Evolutionary conservation across 2,113 vertebrate genomes (phyloP), one percentile per base, ranked within the genome.

Genomic region (Gracilinanus agilis): DNA sequence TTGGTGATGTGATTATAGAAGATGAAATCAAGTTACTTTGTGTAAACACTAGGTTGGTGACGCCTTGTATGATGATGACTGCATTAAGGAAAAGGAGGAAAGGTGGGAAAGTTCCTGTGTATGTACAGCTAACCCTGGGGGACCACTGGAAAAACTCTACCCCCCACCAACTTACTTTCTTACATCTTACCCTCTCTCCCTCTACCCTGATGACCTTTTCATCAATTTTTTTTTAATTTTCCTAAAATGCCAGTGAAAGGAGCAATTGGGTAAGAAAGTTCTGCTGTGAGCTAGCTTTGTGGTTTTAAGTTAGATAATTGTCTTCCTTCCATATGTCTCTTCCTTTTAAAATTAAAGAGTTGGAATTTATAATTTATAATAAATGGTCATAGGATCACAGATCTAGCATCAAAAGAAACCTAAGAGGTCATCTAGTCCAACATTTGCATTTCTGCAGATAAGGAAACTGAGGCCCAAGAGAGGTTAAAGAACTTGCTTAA

Each of bases 1-100:
- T 53, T 21, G 55, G 67, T 9, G 96, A 93, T 89, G 75, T 34
- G 61, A 90, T 96, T 44, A 90, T 25, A 92, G 91, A 27, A 93
- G 54, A 90, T 1, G 0, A 83, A 95, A 90, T 91, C 94, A 75
- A 54, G 24, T 92, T 92, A 55, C 24, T n/a, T 24, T 1, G 0
- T 13, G 27, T 88, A 24, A 96, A 90, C 88, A 93, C 0, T 25
- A 40, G 3, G 53, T 56, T 25, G 25, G 29, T 53, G 24, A 49
- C 27, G 61, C 56, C 49, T 0, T 3, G 2, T 25, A 88, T 2
- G 92, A 40, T 53, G 44, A 24, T 7, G 54, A 92, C 55, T 88
- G 29, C 21, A 56, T 83, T 92, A 92, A 75, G n/a, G 88, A 54
- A 44, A 90, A 54, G 90, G 24, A 94, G 56, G 21, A 3, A 1